Percentiles rank a stretch among this genome's conserved stretches.
These are phyloP conservation scores for Nephrotoma guestfalica DNA, from an alignment of 2,888 invertebrate species.

Conservation along the genomic window DNA sequence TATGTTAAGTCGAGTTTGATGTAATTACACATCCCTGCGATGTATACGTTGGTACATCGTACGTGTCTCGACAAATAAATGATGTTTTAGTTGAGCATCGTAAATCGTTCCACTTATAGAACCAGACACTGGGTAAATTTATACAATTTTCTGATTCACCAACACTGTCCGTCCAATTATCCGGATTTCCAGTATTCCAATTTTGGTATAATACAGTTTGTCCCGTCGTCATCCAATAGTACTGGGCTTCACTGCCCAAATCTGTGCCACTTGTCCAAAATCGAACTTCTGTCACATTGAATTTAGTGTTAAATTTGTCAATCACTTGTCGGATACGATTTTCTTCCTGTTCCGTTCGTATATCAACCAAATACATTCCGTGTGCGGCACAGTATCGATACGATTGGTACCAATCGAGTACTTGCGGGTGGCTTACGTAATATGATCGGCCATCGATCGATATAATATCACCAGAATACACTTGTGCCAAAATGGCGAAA, in stretches of 20 bases:
- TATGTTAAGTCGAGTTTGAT: too few relatives aligned
- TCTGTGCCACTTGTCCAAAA: background rate
- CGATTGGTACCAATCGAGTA: background rate
- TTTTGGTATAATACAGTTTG: background rate
- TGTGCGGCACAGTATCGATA: background rate
- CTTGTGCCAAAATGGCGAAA: background rate
- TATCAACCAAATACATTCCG: background rate
- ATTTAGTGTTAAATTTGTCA: background rate
- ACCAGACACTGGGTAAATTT: background rate
- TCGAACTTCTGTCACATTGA: too few relatives aligned
- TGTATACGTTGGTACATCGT: background rate
- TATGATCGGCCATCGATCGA: background rate
- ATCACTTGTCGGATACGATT: background rate
- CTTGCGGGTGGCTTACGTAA: background rate
- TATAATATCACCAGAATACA: background rate
- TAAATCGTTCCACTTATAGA: background rate
- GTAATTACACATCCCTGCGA: too few relatives aligned
- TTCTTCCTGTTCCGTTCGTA: background rate
- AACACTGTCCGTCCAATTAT: background rate
- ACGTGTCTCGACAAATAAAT: background rate
- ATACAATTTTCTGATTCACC: background rate
- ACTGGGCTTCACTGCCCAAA: background rate
- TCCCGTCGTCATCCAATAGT: background rate
- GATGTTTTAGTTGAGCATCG: background rate
- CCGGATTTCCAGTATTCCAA: background rate